Conservation (phyloP, 2,113 vertebrate species). For the Thunnus maccoyii region DNA sequence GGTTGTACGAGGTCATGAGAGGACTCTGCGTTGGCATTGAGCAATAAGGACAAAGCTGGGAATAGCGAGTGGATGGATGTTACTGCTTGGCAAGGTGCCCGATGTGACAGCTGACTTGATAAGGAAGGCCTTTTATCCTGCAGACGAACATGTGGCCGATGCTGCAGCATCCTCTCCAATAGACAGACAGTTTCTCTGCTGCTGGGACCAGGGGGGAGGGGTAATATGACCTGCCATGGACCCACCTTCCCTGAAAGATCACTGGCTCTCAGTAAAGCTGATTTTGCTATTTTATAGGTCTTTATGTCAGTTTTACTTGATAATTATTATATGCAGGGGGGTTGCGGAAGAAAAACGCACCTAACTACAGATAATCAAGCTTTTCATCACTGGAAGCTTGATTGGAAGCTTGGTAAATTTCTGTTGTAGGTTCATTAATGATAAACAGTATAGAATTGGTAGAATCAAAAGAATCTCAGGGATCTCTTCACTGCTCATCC, state of each 20-base stretch:
- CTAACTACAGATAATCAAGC: neutral
- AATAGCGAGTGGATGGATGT: slow-evolving; percentile 55
- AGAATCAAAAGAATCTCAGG: no score
- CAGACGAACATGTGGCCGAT: slow-evolving; percentile 54
- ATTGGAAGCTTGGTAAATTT: no score
- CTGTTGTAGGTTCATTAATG: no score
- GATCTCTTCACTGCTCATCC: no score
- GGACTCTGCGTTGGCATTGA: slow-evolving; percentile 41
- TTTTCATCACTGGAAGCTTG: neutral
- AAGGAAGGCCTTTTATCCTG: slow-evolving; percentile 65
- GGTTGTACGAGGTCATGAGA: slow-evolving; percentile 47
- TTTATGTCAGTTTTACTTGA: neutral
- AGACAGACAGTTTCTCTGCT: slow-evolving; percentile 16
- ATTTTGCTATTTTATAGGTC: neutral
- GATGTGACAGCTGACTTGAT: slow-evolving; percentile 69
- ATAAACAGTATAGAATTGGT: no score
- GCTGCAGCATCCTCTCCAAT: slow-evolving; percentile 17
- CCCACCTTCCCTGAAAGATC: neutral
- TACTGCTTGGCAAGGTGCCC: slow-evolving; percentile 56
- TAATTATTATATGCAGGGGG: neutral
- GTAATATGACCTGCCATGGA: neutral
- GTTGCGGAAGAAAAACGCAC: neutral
- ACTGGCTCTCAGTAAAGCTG: neutral
- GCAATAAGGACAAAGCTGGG: slow-evolving; percentile 56
- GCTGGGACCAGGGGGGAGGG: slow-evolving; percentile 16